Conservation (phyloP, 1,140 invertebrate species). For the Chionoecetes opilio region DNA sequence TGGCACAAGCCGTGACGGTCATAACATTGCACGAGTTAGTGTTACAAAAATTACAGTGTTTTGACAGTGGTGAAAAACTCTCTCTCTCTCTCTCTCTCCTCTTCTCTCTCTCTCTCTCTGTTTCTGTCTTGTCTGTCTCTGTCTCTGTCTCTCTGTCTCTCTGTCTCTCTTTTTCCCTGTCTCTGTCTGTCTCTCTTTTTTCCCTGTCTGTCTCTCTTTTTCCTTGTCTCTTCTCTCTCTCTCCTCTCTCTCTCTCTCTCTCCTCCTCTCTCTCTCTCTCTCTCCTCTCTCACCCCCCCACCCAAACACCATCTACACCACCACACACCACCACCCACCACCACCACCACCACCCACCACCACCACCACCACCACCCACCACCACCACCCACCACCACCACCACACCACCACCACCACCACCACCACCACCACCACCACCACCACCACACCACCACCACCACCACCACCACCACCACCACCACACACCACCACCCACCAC, state of each 20-base stretch:
- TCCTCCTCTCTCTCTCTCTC: background rate
- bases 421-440: background rate
- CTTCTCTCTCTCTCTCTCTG: background rate
- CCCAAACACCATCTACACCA: conserved; percentile 24
- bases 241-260: background rate
- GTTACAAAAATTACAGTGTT: too few species aligned
- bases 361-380: background rate
- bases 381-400: background rate
- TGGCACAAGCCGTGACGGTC: too few species aligned
- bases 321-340: conserved; percentile 3
- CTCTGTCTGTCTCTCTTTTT: background rate
- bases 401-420: background rate
- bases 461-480: background rate
- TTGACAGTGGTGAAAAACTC: background rate
- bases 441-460: background rate
- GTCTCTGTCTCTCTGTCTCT: background rate
- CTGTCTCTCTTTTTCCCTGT: background rate
- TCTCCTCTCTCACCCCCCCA: background rate
- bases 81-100: background rate
- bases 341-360: background rate
- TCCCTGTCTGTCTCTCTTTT: too few species aligned
- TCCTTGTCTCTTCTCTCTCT: background rate
- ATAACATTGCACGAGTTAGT: too few species aligned
- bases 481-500: background rate
- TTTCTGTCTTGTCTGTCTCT: background rate